Evolutionary conservation across 2,888 invertebrate species (phyloP), one percentile per base, ranked within the genome.

Genomic region (Ennomos quercinarius): DNA sequence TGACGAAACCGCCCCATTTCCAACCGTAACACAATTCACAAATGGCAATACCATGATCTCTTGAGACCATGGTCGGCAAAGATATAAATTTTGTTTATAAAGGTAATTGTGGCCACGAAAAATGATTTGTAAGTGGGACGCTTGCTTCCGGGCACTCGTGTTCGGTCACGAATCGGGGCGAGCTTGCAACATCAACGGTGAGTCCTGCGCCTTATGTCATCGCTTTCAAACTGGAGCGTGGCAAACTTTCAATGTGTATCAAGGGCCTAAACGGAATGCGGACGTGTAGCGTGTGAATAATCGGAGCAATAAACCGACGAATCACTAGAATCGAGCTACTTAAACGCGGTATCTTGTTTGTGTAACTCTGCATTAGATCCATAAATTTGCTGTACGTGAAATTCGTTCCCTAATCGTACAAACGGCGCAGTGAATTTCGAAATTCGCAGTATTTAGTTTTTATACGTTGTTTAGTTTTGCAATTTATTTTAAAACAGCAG

Each of bases 141-240:
- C 69, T 81, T 59, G 86, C 88, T 90, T 88, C 89, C 89, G 89
- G 89, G 86, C 89, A 86, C 84, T 85, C 74, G 82, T 75, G 78
- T 73, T 79, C 73, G 77, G 83, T 89, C 89, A 87, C 88, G 90
- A 88, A 77, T 73, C 69, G 70, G 73, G 69, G 70, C 67, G 63
- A 47, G 48, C 56, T 87, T 88, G 78, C 87, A 73, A 84, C 82
- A 87, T 64, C 50, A 58, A 13, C 47, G 9, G 50, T 50, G 40
- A 76, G 74, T 80, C 81, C 78, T 74, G 69, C 64, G 68, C 70
- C 72, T 81, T 81, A 82, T 82, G 77, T 81, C 80, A 82, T 78
- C 77, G 76, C 66, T 76, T 76, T 76, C 73, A 77, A 77, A 71
- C 76, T 75, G 55, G 74, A 77, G 56, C 71, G 72, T 8, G 43